phyloP scores from a whole-genome alignment of 2,888 invertebrate genomes.

The Melieria crassipennis region DNA sequence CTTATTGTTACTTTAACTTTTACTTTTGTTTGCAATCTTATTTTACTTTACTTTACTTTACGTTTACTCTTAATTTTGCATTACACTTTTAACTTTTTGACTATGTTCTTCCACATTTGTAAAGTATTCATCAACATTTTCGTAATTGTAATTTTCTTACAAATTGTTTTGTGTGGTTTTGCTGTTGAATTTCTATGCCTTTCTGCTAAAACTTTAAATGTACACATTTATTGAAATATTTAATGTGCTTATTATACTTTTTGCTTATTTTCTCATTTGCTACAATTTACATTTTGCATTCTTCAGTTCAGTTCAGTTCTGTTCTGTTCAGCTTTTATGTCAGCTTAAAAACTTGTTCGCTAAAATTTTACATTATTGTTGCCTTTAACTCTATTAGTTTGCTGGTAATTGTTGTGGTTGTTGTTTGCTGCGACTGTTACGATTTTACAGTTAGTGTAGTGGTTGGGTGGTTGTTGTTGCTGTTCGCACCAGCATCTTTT shows the following conservation, averaged over 20 bases:
- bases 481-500: no score
- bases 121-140: background rate
- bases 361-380: slow-evolving; percentile 1
- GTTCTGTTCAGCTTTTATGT: background rate
- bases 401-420: background rate
- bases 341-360: background rate
- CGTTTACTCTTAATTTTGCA: slow-evolving; percentile 16
- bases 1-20: slow-evolving; percentile 44
- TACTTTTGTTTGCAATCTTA: slow-evolving; percentile 42
- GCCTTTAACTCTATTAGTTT: background rate
- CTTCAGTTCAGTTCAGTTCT: no score
- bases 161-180: slow-evolving; percentile 30
- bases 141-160: background rate
- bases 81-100: slow-evolving; percentile 42
- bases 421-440: background rate
- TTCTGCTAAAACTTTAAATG: slow-evolving; percentile 18
- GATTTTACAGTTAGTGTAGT: background rate
- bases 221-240: slow-evolving; percentile 17
- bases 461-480: no score
- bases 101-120: slow-evolving; percentile 41
- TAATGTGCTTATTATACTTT: slow-evolving; percentile 6
- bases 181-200: slow-evolving; percentile 35
- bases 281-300: no score
- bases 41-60: slow-evolving; percentile 12
- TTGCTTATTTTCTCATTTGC: background rate